These are phyloP conservation scores for Ceyx cyanopectus DNA, from an alignment of 2,113 vertebrate species.

Conservation along the genomic window DNA sequence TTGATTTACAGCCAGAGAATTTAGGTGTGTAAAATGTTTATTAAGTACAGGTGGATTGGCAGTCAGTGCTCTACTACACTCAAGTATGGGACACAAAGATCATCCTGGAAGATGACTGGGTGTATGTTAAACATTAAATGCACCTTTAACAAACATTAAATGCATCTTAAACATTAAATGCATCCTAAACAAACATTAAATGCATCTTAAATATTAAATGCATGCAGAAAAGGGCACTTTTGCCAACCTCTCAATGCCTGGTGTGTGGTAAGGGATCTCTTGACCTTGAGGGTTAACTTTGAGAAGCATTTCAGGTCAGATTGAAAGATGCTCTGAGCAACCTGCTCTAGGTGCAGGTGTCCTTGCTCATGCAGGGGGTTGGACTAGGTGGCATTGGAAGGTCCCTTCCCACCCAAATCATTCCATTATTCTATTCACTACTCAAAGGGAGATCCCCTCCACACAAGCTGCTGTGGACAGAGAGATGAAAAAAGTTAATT, in stretches of 20 bases:
- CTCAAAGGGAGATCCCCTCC: neutral
- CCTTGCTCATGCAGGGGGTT: too few species aligned
- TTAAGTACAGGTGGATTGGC: neutral
- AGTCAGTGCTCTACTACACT: neutral
- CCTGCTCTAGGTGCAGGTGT: too few species aligned
- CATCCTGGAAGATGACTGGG: neutral
- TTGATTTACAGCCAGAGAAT: neutral
- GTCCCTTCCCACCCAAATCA: too few species aligned
- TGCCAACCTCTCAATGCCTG: neutral
- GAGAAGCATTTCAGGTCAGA: neutral
- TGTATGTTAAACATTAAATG: neutral
- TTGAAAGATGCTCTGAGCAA: too few species aligned
- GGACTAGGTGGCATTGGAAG: neutral
- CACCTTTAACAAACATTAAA: too few species aligned
- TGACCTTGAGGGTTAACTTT: accelerated
- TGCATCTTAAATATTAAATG: neutral
- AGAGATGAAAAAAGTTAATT: neutral
- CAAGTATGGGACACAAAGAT: neutral
- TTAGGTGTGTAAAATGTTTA: neutral
- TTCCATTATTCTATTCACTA: neutral
- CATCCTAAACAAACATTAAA: neutral
- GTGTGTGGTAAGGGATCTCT: neutral
- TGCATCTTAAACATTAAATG: neutral
- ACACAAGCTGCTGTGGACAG: neutral
- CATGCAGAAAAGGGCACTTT: neutral